These are phyloP conservation scores for Lepus timidus DNA, from an alignment of 2,113 vertebrate species.

Conservation along the genomic window DNA sequence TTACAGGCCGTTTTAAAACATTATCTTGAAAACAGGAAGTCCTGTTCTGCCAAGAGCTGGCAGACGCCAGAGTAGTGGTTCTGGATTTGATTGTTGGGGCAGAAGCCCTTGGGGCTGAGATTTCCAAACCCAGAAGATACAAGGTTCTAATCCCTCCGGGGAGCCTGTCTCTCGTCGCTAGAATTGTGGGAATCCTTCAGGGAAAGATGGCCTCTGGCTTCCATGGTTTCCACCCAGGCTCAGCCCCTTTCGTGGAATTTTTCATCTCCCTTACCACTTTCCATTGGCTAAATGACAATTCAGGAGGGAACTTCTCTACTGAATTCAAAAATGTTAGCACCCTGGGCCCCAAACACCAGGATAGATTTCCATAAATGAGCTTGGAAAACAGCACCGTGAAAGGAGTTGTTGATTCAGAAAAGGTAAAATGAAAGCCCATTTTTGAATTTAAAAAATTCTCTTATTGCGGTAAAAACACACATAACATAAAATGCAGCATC, in stretches of 20 bases:
- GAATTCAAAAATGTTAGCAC: neutral
- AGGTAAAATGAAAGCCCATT: neutral
- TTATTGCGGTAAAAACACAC: neutral
- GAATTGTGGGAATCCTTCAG: neutral
- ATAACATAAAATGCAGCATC: neutral
- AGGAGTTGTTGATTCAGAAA: neutral
- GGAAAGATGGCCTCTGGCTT: neutral
- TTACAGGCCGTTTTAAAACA: slow-evolving; percentile 69
- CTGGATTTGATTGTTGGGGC: neutral
- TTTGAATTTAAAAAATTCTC: neutral
- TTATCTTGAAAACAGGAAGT: slow-evolving; percentile 70
- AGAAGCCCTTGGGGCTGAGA: neutral
- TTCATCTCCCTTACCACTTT: neutral
- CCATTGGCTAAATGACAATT: neutral
- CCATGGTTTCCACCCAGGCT: neutral
- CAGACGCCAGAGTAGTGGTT: neutral
- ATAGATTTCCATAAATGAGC: neutral
- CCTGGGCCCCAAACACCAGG: neutral
- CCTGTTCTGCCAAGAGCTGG: slow-evolving; percentile 50
- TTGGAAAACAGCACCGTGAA: neutral
- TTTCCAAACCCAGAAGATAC: neutral
- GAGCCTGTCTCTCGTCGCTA: neutral
- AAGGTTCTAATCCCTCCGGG: neutral
- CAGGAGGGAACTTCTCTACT: neutral
- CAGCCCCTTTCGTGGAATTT: neutral